Evolutionary conservation across 2,113 vertebrate species (phyloP).

Genomic region (Mystacornis crossleyi): DNA sequence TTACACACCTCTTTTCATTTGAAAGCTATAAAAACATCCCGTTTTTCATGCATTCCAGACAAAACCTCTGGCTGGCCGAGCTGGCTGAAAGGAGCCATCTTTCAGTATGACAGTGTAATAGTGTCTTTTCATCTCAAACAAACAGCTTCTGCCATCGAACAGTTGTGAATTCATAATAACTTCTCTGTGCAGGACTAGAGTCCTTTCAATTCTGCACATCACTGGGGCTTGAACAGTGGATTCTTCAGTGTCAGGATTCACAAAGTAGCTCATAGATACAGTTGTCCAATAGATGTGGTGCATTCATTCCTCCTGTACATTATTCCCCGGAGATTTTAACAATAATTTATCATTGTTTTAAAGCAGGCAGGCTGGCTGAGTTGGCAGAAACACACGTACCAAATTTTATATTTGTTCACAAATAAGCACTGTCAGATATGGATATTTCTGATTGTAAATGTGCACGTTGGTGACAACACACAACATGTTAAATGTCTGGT

Average conservation of each 20-base stretch:
- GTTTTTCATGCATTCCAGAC: slow-evolving; percentile 5
- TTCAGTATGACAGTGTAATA: slow-evolving; percentile 48
- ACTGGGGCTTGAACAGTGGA: neutral
- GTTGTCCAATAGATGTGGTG: neutral
- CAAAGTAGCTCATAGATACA: slow-evolving; percentile 2
- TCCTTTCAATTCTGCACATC: slow-evolving; percentile 1
- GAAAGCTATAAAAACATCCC: slow-evolving; percentile 21
- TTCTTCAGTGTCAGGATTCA: slow-evolving; percentile 12
- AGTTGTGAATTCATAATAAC: neutral
- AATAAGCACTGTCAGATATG: neutral
- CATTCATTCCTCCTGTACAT: neutral
- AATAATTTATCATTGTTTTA: neutral
- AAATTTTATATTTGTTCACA: neutral
- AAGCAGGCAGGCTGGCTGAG: neutral
- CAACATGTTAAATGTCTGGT: neutral
- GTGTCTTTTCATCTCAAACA: slow-evolving; percentile 36
- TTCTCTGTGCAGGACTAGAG: neutral
- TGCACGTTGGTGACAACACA: neutral
- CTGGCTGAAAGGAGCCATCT: slow-evolving; percentile 22
- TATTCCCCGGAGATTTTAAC: neutral
- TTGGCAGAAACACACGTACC: neutral
- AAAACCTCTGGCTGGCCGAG: neutral
- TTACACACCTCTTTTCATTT: slow-evolving; percentile 7
- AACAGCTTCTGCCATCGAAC: neutral
- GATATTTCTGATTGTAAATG: neutral